These are phyloP conservation scores for Aurelia coerulea DNA, from an alignment of 30 jellyfish, hydroid and myxozoan genomes.

Conservation along the genomic window DNA sequence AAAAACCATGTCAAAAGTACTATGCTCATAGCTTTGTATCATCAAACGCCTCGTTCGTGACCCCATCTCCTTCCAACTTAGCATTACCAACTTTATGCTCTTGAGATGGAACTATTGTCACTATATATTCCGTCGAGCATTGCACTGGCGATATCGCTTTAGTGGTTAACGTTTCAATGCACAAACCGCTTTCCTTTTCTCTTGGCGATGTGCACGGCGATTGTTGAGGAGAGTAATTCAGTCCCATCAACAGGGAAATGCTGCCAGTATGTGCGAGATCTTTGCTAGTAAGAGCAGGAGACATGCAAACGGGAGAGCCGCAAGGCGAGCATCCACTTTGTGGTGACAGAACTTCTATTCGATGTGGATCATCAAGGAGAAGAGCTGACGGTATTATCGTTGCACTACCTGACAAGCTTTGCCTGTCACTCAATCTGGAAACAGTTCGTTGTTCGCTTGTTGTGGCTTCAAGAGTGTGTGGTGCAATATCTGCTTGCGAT, in stretches of 20 bases:
- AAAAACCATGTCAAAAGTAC: no score
- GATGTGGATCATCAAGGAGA: slow-evolving; percentile 15
- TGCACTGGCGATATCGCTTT: not conserved
- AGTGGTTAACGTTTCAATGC: not conserved
- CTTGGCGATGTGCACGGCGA: slow-evolving; percentile 15
- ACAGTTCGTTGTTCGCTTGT: not conserved
- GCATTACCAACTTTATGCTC: not conserved
- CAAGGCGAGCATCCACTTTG: not conserved
- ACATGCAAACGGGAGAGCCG: slow-evolving; percentile 19
- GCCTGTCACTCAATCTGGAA: not conserved
- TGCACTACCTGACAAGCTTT: slow-evolving; percentile 44
- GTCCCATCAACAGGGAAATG: slow-evolving; percentile 32
- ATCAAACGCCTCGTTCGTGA: slow-evolving; percentile 29
- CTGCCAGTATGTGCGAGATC: slow-evolving; percentile 54
- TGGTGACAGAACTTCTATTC: slow-evolving; percentile 22
- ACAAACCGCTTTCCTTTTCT: not conserved
- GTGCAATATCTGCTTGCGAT: not conserved
- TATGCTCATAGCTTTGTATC: slow-evolving; percentile 30
- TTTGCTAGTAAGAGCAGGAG: slow-evolving; percentile 31
- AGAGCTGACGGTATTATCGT: slow-evolving; percentile 6
- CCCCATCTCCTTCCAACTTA: slow-evolving; percentile 13
- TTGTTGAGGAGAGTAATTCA: slow-evolving; percentile 20
- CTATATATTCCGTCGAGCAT: not conserved
- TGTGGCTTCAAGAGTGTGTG: not conserved
- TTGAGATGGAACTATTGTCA: not conserved